Conservation (phyloP, 53 echinoderm and acorn worm species). For the Actinopyga echinites region DNA sequence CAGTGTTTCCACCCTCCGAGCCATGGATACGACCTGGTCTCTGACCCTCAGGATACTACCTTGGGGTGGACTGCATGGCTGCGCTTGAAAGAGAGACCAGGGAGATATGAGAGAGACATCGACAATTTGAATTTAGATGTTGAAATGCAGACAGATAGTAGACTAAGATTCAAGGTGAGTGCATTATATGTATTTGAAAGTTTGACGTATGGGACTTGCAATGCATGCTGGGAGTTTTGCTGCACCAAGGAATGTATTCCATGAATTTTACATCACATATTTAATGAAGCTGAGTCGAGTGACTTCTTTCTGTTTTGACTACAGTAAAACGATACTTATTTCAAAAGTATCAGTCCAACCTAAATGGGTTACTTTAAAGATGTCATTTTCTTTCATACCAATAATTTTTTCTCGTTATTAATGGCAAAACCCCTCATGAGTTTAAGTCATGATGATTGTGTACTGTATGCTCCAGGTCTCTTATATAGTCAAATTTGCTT, state of each 20-base stretch:
- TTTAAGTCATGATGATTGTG: too few species aligned
- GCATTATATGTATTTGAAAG: background rate
- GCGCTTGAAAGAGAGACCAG: constrained; percentile 41
- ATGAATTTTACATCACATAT: background rate
- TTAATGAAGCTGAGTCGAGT: background rate
- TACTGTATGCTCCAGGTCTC: too few species aligned
- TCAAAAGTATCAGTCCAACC: too few species aligned
- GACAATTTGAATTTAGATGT: constrained; percentile 54
- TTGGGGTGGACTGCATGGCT: constrained; percentile 64
- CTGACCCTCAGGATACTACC: constrained; percentile 29
- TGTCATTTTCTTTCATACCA: too few species aligned
- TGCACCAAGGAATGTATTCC: background rate
- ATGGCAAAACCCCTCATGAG: too few species aligned
- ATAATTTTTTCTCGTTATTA: too few species aligned
- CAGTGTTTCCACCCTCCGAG: constrained; percentile 69
- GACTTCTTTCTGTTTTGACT: too few species aligned
- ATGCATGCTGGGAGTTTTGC: too few species aligned
- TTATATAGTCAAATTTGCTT: too few species aligned
- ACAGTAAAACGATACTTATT: too few species aligned
- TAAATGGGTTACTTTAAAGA: too few species aligned
- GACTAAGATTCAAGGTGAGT: constrained; percentile 70
- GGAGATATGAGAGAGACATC: constrained; percentile 53
- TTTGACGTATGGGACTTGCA: background rate
- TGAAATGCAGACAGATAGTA: constrained; percentile 60
- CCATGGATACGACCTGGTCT: constrained; percentile 63